phyloP scores from a whole-genome alignment of 2,113 vertebrate species.

The Amblyopsis rosae region DNA sequence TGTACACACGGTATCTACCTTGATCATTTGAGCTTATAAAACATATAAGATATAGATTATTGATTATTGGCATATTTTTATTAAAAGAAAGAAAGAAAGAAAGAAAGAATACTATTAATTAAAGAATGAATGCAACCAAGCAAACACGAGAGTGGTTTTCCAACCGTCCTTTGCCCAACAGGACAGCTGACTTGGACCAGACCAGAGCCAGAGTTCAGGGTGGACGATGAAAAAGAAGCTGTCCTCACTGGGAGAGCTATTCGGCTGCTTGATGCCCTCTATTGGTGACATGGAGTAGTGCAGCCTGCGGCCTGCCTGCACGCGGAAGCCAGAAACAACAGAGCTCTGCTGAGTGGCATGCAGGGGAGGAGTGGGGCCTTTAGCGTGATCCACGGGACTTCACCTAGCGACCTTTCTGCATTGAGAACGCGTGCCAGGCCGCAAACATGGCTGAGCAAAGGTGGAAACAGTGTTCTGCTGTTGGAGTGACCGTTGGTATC shows the following conservation, averaged over 20 bases:
- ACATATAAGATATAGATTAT: no score
- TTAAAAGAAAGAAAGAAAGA: no score
- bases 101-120: not conserved
- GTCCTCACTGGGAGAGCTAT: slow-evolving; percentile 56
- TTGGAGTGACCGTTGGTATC: no score
- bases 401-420: no score
- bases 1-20: no score
- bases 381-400: not conserved
- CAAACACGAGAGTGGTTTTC: not conserved
- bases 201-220: slow-evolving; percentile 21
- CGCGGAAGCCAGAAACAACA: not conserved
- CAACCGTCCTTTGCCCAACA: slow-evolving; percentile 22
- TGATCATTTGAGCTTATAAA: no score
- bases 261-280: slow-evolving; percentile 63
- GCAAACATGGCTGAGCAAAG: no score
- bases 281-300: slow-evolving; percentile 50
- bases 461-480: no score
- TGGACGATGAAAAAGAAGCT: slow-evolving; percentile 55
- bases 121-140: not conserved
- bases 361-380: not conserved
- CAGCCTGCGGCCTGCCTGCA: slow-evolving; percentile 5
- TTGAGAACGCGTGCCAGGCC: no score
- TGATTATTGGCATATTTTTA: no score
- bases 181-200: slow-evolving; percentile 75
- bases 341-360: not conserved